Base-by-base conservation (phyloP, 1,140 invertebrate genomes). In the Sitophilus oryzae region DNA sequence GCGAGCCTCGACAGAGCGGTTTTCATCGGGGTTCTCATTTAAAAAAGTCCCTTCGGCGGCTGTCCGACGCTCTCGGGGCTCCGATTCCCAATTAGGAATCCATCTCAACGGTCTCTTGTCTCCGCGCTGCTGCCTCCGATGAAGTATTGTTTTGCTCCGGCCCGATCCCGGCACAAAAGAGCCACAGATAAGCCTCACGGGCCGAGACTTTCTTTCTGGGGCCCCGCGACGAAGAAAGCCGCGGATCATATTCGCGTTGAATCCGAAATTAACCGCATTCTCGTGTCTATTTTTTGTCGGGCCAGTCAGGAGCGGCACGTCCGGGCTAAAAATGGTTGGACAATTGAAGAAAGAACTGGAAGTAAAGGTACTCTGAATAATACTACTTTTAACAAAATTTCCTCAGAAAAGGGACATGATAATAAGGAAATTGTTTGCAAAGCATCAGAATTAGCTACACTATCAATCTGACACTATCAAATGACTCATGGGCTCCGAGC, bases 231-330 rank as follows among this genome's bases (percentile, higher is more conserved):
- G n/a, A 64, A 64, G 60, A 64, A 64, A 56, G 60, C 61, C 53
- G 23, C 62, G 59, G 57, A 64, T 64, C 62, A 64, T 64, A 64
- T 64, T 64, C 62, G 55, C 62, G 43, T 49, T 57, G 62, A 64
- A 64, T 64, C 54, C 52, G 50, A 62, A 64, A 64, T 64, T 64
- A 64, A 64, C 62, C 61, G 46, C 52, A 42, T 55, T 36, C 37
- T 54, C 55, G 52, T 51, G 42, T 52, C 48, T 21, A n/a, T n/a
- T 50, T 48, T 49, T 16, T 46, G 49, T 37, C 37, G 52, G 25
- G 40, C n/a, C 19, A 4, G 18, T 30, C 48, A 51, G 47, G 44
- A 37, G 48, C 55, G 47, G 18, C 4, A 45, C 50, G 15, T 41
- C 19, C n/a, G n/a, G n/a, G n/a, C n/a, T 11, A 37, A 47, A 34